These are phyloP conservation scores for Rallus limicola DNA, from an alignment of 2,113 vertebrate genomes.

Conservation along the genomic window DNA sequence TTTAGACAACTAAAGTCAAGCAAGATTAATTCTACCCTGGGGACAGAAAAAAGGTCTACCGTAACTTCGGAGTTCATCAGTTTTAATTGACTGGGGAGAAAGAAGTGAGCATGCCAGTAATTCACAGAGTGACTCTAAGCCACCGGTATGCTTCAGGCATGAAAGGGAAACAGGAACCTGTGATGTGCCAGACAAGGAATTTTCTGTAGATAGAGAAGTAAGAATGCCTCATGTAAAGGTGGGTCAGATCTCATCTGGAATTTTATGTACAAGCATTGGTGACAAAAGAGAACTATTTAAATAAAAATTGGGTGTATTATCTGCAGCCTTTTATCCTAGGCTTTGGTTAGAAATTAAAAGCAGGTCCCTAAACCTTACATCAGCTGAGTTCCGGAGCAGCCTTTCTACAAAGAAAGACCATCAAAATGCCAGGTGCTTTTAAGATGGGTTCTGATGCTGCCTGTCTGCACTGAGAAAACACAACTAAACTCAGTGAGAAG, in stretches of 20 bases:
- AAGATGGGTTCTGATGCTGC: not conserved
- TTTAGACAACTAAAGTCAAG: conserved; percentile 22
- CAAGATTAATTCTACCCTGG: conserved; percentile 23
- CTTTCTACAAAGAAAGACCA: not conserved
- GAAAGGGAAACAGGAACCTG: not conserved
- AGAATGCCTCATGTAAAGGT: not conserved
- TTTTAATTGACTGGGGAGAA: conserved; percentile 34
- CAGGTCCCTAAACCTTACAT: not conserved
- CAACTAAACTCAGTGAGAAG: not conserved
- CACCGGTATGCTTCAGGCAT: not conserved
- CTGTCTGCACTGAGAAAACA: not conserved
- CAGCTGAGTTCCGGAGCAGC: not conserved
- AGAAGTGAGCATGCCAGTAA: not conserved
- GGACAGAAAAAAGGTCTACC: not conserved
- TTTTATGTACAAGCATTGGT: not conserved
- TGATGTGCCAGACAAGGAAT: not conserved
- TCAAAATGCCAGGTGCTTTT: not conserved
- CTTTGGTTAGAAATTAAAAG: not conserved
- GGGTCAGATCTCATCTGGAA: not conserved
- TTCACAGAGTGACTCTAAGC: not conserved
- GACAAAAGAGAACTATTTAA: not conserved
- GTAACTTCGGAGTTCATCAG: conserved; percentile 1
- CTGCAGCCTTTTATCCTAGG: not conserved
- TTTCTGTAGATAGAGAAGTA: not conserved
- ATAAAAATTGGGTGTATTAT: not conserved